phyloP scores from a whole-genome alignment of 2,797 vertebrate species.

The Chelidonichthys spinosus region DNA sequence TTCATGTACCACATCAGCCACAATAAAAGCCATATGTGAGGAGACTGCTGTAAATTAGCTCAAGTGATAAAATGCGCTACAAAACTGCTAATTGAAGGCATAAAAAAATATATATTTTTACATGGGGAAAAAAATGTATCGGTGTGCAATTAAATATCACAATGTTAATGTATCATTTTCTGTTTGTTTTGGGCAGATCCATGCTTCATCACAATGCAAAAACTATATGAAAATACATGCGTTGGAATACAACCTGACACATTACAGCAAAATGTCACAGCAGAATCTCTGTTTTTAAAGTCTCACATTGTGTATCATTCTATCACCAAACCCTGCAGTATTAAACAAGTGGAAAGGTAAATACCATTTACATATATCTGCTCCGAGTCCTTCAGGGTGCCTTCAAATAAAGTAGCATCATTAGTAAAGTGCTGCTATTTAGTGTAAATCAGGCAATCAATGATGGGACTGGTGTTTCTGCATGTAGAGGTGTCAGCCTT shows the following conservation, averaged over 20 bases:
- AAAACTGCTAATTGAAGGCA: neutral
- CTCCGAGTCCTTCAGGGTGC: slow-evolving; percentile 26
- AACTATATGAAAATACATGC: neutral
- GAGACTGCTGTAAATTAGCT: slow-evolving; percentile 19
- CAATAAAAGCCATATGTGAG: slow-evolving; percentile 26
- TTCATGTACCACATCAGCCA: slow-evolving; percentile 43
- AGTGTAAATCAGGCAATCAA: slow-evolving; percentile 44
- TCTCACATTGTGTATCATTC: neutral
- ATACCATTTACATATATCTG: slow-evolving; percentile 14
- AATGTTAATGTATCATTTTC: neutral
- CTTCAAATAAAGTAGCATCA: slow-evolving; percentile 31
- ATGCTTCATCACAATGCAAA: neutral
- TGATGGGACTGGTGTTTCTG: slow-evolving; percentile 35
- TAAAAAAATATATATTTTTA: neutral
- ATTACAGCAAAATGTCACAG: neutral
- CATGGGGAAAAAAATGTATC: neutral
- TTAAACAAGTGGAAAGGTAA: slow-evolving; percentile 5
- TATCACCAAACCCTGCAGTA: neutral
- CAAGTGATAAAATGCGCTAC: slow-evolving; percentile 13
- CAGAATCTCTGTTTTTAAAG: neutral
- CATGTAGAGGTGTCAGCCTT: slow-evolving; percentile 24
- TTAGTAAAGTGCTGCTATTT: slow-evolving; percentile 50
- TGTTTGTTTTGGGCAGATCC: neutral
- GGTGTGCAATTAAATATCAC: neutral
- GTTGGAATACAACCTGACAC: neutral